phyloP scores from a whole-genome alignment of 2,888 invertebrate species.

The Cremastinae sp. region DNA sequence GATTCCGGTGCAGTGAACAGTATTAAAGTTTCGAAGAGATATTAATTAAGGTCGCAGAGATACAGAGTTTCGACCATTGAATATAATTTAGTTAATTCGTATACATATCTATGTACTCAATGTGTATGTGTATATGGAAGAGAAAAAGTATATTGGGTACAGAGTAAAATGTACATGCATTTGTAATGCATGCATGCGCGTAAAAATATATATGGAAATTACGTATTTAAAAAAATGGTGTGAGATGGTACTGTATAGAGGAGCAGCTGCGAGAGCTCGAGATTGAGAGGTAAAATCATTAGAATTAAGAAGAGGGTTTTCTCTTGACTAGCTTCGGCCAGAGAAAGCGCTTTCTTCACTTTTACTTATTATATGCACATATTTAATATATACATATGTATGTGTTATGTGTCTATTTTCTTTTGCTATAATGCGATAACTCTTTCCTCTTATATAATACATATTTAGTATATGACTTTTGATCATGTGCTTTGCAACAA shows the following conservation, averaged over 20 bases:
- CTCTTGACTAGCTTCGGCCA: slow-evolving; percentile 31
- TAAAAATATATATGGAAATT: too few relatives aligned
- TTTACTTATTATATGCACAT: not conserved
- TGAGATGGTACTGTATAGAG: slow-evolving; percentile 38
- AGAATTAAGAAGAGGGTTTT: slow-evolving; percentile 11
- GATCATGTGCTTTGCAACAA: slow-evolving; percentile 13
- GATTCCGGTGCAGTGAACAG: slow-evolving; percentile 55
- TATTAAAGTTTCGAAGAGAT: slow-evolving; percentile 59
- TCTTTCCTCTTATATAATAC: not conserved
- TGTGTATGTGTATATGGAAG: not conserved
- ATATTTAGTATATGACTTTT: slow-evolving; percentile 26
- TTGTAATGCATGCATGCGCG: too few relatives aligned
- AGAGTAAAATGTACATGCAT: too few relatives aligned
- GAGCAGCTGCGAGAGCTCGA: slow-evolving; percentile 49
- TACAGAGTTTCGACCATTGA: slow-evolving; percentile 37
- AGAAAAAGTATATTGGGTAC: too few relatives aligned
- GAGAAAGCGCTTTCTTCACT: slow-evolving; percentile 22
- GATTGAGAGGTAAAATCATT: slow-evolving; percentile 51
- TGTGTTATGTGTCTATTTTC: not conserved
- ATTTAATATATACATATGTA: not conserved
- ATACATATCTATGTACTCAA: slow-evolving; percentile 19
- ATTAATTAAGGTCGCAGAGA: slow-evolving; percentile 60
- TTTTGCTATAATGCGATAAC: too few relatives aligned
- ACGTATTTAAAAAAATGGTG: slow-evolving; percentile 3
- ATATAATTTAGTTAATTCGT: slow-evolving; percentile 32